Base-by-base conservation (phyloP, 2,797 vertebrate genomes). In the Poecilia picta region DNA sequence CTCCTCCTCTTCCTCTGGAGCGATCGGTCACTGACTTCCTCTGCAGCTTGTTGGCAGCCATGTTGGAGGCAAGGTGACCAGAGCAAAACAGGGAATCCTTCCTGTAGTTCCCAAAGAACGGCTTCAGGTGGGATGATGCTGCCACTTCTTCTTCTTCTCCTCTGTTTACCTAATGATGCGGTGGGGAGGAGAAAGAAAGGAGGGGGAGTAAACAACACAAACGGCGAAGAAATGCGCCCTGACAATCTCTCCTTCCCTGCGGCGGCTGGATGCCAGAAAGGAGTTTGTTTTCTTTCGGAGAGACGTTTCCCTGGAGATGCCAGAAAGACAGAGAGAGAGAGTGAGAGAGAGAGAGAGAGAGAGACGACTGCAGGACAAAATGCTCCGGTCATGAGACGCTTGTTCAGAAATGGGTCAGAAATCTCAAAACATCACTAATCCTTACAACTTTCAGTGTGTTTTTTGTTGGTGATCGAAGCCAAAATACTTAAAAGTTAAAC, bases 311-410 rank as follows among this genome's bases (percentile, higher is more conserved):
- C 91, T 87, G 93, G 95, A 97, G 95, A 96, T 96, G 95, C 93
- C 95, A 94, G 94, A 95, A 8, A 23, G 0, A 51, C 7, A 51
- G 20, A 51, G 49, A 49, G 47, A 49, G 5, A 49, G n/a, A n/a
- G n/a, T n/a, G 4, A 47, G 5, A 16, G 5, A 18, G 5, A 49
- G 5, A 6, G 5, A 46, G 95, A 96, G 95, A 93, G 92, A 95
- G 94, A 94, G 71, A 85, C 70, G 93, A 96, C 94, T 95, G 95
- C 95, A 95, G 96, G 95, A 97, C 23, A 25, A 96, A 97, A 95
- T 93, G 96, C 96, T 95, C 91, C 88, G 39, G 96, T 96, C 96
- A 97, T 96, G 92, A 96, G 95, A 96, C 94, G 96, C 95, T 96
- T 91, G 92, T 28, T 89, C 87, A 94, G 95, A 97, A 97, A 97